Conservation (phyloP, 2,888 invertebrate species). For the Allolobophora icterica region DNA sequence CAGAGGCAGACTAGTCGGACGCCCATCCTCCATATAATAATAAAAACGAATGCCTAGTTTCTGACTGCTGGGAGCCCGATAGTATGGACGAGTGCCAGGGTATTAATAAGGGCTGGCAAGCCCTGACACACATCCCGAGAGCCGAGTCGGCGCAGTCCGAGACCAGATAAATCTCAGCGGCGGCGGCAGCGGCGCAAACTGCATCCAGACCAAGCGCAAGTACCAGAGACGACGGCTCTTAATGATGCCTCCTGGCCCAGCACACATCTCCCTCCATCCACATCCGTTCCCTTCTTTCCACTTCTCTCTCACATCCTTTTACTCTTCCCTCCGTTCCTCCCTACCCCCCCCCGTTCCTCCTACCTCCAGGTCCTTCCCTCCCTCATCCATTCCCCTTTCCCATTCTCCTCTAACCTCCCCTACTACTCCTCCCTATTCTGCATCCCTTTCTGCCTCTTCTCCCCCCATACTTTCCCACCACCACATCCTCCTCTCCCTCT, state of each 20-base stretch:
- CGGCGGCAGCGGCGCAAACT: neutral
- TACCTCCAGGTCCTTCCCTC: neutral
- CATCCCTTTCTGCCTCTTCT: conserved; percentile 2
- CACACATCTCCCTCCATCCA: neutral
- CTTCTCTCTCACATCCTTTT: neutral
- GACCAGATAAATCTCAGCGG: neutral
- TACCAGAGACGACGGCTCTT: neutral
- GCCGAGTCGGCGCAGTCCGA: neutral
- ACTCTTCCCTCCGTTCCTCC: neutral
- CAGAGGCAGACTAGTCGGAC: neutral
- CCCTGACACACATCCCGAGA: conserved; percentile 17
- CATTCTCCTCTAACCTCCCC: too few species aligned
- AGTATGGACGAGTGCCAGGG: neutral
- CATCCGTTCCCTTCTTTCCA: neutral
- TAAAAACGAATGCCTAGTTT: conserved; percentile 2
- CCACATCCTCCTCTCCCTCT: too few species aligned
- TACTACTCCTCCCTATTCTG: neutral
- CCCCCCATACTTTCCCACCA: neutral
- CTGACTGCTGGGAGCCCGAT: conserved; percentile 5
- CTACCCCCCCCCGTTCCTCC: neutral
- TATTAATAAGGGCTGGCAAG: conserved; percentile 2
- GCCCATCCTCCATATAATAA: neutral
- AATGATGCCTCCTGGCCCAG: conserved; percentile 11
- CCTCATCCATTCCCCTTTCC: neutral
- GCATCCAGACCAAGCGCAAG: conserved; percentile 1